Conservation (phyloP, 1,140 invertebrate genomes). For the Penaeus japonicus region DNA sequence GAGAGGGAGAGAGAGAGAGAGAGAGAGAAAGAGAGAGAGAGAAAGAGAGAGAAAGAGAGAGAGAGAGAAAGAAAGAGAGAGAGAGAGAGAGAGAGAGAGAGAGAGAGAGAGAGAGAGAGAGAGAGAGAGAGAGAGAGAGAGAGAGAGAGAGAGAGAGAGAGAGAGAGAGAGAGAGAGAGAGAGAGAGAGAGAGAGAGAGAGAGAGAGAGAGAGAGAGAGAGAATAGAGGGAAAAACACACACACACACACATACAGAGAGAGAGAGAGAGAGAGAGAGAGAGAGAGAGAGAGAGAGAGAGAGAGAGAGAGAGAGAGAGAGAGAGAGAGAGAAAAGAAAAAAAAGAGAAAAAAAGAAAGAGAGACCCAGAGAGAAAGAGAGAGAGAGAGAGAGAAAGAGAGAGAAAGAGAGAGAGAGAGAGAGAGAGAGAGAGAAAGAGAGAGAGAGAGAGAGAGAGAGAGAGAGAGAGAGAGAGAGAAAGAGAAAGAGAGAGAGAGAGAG, state of each 20-base stretch:
- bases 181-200: not conserved
- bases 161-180: slow-evolving; percentile 28
- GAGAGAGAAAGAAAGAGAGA: not conserved
- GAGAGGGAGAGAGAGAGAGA: not conserved
- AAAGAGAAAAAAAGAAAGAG: too few species aligned
- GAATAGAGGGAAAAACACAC: not conserved
- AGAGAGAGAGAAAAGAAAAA: too few species aligned
- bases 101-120: not conserved
- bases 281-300: not conserved
- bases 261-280: slow-evolving; percentile 3
- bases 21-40: not conserved
- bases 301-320: not conserved
- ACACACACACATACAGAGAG: not conserved
- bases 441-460: too few species aligned
- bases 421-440: too few species aligned
- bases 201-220: not conserved
- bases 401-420: too few species aligned
- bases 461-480: too few species aligned
- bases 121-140: not conserved
- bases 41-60: not conserved
- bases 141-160: not conserved
- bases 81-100: not conserved
- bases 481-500: too few species aligned
- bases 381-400: too few species aligned
- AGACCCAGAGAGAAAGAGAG: too few species aligned